A percentile compares a stretch with the other conserved stretches of the same genome.
Evolutionary conservation across 2,888 invertebrate genomes (phyloP).

Genomic region (Carterocephalus palaemon): DNA sequence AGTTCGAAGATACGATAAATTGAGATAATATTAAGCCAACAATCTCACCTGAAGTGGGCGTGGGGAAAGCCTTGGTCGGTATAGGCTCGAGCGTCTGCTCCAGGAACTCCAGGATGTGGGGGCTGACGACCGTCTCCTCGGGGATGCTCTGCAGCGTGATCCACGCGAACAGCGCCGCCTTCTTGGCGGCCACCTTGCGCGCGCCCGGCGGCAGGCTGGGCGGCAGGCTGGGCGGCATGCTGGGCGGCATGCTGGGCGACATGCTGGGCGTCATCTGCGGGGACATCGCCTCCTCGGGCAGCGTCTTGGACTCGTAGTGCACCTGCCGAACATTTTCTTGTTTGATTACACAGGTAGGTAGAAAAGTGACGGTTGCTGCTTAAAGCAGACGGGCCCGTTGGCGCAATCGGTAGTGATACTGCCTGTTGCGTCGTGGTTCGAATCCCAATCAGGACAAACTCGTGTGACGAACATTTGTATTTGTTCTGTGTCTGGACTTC

Average conservation of each 20-base stretch:
- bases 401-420: no score
- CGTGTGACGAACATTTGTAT: no score
- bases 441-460: no score
- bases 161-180: constrained; percentile 95
- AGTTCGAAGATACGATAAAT: no score
- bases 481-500: no score
- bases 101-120: constrained; percentile 96
- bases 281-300: constrained; percentile 79
- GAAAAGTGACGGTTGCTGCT: no score
- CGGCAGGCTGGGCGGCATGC: constrained; percentile 22
- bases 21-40: not conserved
- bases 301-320: constrained; percentile 89
- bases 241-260: constrained; percentile 24
- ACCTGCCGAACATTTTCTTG: constrained; percentile 70
- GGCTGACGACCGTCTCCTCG: constrained; percentile 98
- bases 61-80: constrained; percentile 81
- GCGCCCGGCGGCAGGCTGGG: constrained; percentile 31
- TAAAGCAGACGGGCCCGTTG: no score
- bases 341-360: no score
- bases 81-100: constrained; percentile 98
- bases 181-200: constrained; percentile 85
- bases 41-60: constrained; percentile 56
- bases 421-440: no score
- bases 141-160: constrained; percentile 98
- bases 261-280: constrained; percentile 45